Percentiles rank a stretch among this genome's conserved stretches.
phyloP scores from a whole-genome alignment of 1,140 invertebrate genomes.

The Bombyx mori region DNA sequence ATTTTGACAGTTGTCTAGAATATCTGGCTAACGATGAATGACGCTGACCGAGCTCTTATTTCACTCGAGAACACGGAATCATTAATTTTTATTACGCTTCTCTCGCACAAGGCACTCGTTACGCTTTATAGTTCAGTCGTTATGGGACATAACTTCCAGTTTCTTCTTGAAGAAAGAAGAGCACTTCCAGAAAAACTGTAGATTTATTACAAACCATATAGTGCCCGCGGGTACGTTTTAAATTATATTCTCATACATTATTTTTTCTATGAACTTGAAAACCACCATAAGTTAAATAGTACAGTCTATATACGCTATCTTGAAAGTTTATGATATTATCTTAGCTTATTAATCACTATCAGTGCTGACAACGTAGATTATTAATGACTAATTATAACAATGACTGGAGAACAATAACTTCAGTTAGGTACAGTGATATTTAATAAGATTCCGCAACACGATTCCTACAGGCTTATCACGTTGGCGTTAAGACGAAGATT shows the following conservation, averaged over 20 bases:
- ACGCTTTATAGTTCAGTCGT: conserved; percentile 19
- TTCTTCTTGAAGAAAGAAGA: neutral
- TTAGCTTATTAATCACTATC: conserved; percentile 25
- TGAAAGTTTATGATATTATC: conserved; percentile 10
- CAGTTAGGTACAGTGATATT: conserved; percentile 30
- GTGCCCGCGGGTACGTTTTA: too few relatives aligned
- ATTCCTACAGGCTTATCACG: conserved; percentile 44
- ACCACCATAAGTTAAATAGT: too few relatives aligned
- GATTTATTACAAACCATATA: too few relatives aligned
- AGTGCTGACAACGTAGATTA: conserved; percentile 41
- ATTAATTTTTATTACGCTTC: conserved; percentile 24
- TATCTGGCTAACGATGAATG: neutral
- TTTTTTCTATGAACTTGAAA: too few relatives aligned
- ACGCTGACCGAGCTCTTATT: neutral
- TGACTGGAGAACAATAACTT: conserved; percentile 49
- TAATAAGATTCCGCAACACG: conserved; percentile 52
- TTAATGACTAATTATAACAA: conserved; percentile 58
- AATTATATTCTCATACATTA: too few relatives aligned
- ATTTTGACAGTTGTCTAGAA: neutral
- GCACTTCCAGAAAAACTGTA: neutral
- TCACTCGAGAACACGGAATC: conserved; percentile 8
- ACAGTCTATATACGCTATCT: too few relatives aligned
- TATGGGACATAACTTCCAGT: conserved; percentile 14
- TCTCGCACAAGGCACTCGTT: conserved; percentile 17
- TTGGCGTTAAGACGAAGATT: conserved; percentile 53